phyloP scores from a whole-genome alignment of 2,888 invertebrate species.

The Oligia strigilis region DNA sequence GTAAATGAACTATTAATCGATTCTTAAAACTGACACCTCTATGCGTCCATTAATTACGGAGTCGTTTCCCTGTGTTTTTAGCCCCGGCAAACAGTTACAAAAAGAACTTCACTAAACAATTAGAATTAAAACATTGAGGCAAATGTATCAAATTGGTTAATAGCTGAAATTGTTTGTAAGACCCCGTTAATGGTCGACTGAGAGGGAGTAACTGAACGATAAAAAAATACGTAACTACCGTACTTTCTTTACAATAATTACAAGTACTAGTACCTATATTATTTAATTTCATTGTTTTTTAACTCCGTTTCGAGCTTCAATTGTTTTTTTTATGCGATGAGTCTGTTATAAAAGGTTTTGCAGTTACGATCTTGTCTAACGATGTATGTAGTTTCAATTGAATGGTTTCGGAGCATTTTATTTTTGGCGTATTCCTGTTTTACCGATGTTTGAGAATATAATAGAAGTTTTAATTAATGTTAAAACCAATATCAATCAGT shows the following conservation, averaged over 20 bases:
- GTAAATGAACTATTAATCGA: conserved; percentile 45
- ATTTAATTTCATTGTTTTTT: conserved; percentile 2
- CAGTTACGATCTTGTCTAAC: not conserved
- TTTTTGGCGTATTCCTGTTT: not conserved
- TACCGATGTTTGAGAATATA: not conserved
- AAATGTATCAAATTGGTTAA: conserved; percentile 64
- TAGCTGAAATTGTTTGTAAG: conserved; percentile 54
- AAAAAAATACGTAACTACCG: not conserved
- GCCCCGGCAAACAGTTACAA: conserved; percentile 8
- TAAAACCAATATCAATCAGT: not conserved
- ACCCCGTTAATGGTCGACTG: conserved; percentile 32
- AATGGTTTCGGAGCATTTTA: not conserved
- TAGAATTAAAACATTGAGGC: conserved; percentile 42
- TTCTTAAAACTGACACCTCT: conserved; percentile 43
- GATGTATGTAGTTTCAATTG: conserved; percentile 1
- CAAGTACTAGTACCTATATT: not conserved
- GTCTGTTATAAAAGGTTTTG: not conserved
- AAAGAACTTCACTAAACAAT: conserved; percentile 44
- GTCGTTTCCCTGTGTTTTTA: conserved; percentile 34
- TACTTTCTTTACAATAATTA: conserved; percentile 8
- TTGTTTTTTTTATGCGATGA: conserved; percentile 1
- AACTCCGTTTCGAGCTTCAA: not conserved
- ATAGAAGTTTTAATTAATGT: conserved; percentile 6
- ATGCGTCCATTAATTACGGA: conserved; percentile 39
- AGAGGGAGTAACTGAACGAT: conserved; percentile 20